A percentile compares a stretch with the other conserved stretches of the same genome.
phyloP scores from a whole-genome alignment of 2,888 invertebrate species.

The Busseola fusca region DNA sequence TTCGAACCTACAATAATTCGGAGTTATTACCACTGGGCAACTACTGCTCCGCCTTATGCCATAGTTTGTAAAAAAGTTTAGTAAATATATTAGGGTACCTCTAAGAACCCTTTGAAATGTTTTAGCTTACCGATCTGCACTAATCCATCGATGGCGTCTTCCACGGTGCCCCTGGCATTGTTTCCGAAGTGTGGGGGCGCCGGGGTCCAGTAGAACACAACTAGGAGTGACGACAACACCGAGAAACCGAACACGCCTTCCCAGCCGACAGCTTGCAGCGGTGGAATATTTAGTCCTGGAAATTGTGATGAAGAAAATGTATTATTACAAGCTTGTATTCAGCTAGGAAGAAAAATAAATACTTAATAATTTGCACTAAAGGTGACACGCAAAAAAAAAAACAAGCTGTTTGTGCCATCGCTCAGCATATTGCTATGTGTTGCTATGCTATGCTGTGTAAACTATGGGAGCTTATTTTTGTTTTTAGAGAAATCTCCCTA shows the following conservation, averaged over 20 bases:
- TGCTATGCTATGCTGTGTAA: background rate
- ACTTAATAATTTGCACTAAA: background rate
- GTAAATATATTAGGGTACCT: too few relatives aligned
- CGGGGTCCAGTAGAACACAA: slow-evolving; percentile 93
- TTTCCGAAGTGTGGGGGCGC: slow-evolving; percentile 93
- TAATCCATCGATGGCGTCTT: slow-evolving; percentile 95
- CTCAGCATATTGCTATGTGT: background rate
- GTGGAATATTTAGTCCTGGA: slow-evolving; percentile 93
- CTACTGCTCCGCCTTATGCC: background rate
- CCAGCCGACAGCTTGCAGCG: slow-evolving; percentile 97
- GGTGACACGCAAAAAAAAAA: background rate
- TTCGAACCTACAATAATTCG: background rate
- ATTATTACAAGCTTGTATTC: background rate
- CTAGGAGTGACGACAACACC: slow-evolving; percentile 75
- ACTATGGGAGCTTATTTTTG: background rate
- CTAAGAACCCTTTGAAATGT: background rate
- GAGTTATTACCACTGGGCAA: background rate
- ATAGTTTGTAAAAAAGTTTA: background rate
- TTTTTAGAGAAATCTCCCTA: background rate
- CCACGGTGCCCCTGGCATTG: slow-evolving; percentile 93
- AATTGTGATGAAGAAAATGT: slow-evolving; percentile 2
- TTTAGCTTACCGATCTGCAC: slow-evolving; percentile 91
- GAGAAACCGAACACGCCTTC: slow-evolving; percentile 92
- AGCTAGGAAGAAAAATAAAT: background rate
- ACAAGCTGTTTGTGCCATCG: background rate